phyloP scores from a whole-genome alignment of 2,888 invertebrate species.

The Neelides folsomi region DNA sequence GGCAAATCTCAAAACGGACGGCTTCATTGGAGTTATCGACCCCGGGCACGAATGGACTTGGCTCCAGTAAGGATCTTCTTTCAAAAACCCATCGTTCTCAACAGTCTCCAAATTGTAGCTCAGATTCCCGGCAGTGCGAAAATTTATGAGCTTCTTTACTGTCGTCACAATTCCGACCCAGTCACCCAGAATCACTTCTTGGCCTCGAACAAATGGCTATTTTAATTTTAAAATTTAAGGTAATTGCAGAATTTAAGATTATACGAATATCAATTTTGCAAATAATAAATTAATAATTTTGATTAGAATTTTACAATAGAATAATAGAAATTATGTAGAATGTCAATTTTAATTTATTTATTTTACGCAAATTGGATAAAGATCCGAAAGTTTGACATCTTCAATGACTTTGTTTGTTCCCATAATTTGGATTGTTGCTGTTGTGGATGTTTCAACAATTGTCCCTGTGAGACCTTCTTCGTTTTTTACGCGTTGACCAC shows the following conservation, averaged over 20 bases:
- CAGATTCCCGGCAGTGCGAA: constrained; percentile 19
- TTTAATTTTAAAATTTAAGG: neutral
- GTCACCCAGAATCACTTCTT: constrained; percentile 19
- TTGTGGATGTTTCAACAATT: constrained; percentile 59
- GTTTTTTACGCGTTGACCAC: constrained; percentile 67
- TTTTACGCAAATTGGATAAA: constrained; percentile 50
- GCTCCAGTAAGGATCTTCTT: constrained; percentile 27
- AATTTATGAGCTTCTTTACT: constrained; percentile 20
- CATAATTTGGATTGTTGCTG: constrained; percentile 69
- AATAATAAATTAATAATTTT: too few species aligned
- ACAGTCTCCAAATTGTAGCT: constrained; percentile 13
- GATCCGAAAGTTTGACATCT: constrained; percentile 62
- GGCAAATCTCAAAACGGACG: constrained; percentile 14
- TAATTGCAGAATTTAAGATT: too few species aligned
- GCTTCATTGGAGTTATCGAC: constrained; percentile 14
- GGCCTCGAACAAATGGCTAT: constrained; percentile 25
- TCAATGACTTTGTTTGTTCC: constrained; percentile 77
- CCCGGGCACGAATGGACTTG: constrained; percentile 26
- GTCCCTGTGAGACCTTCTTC: constrained; percentile 13
- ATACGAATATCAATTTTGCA: too few species aligned
- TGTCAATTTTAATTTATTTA: too few species aligned
- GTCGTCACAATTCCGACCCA: constrained; percentile 27
- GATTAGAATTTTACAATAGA: too few species aligned
- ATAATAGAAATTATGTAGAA: too few species aligned
- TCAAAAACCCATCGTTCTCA: constrained; percentile 26